Evolutionary conservation across 2,888 invertebrate species (phyloP).

Genomic region (Dysmachus trigonus): DNA sequence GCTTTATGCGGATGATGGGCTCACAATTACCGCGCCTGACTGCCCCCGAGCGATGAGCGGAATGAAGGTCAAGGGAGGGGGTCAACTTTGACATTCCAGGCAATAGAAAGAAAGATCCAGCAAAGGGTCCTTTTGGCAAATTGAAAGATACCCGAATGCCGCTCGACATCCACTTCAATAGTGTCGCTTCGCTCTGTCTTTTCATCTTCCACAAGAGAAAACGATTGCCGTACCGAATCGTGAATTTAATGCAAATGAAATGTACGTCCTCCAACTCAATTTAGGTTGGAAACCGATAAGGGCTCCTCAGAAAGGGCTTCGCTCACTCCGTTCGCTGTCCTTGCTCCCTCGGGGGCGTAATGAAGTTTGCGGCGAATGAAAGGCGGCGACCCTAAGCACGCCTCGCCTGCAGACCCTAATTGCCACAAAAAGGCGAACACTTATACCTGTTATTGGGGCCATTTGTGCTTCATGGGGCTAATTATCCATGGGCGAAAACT

Average conservation of each 20-base stretch:
- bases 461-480: background rate
- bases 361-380: background rate
- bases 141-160: background rate
- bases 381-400: background rate
- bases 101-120: background rate
- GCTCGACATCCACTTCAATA: background rate
- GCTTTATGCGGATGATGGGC: background rate
- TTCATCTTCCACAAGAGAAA: background rate
- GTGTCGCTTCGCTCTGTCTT: background rate
- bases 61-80: background rate
- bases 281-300: background rate
- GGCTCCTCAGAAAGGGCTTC: background rate
- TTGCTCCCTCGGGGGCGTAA: background rate
- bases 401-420: background rate
- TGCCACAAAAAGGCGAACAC: constrained; percentile 13
- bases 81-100: background rate
- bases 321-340: background rate
- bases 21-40: background rate
- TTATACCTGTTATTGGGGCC: constrained; percentile 5
- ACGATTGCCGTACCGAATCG: background rate
- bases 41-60: background rate
- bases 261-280: background rate
- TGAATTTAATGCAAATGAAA: background rate
- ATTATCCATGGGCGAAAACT: constrained; percentile 2
- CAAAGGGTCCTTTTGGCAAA: background rate